Evolutionary conservation across 2,888 invertebrate genomes (phyloP), one percentile per base, ranked within the genome.

Genomic region (Perdita meconis): DNA sequence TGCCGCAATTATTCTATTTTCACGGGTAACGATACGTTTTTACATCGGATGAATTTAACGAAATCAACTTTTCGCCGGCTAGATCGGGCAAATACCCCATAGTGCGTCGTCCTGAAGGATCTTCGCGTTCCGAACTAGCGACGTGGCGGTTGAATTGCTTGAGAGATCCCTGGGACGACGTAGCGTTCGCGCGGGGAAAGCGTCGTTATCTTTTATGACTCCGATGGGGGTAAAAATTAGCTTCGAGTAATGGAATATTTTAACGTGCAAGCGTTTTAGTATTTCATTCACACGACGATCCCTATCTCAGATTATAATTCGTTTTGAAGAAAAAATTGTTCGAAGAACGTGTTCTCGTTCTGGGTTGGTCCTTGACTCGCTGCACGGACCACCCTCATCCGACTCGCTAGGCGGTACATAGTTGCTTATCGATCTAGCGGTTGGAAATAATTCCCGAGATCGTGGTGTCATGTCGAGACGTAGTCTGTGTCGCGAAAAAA

Each of bases 401-500:
- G 30, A 56, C 56, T 65, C 22, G 19, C n/a, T 55, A 57, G 34
- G 56, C 24, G 19, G 6, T 38, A 8, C 42, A 34, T 2, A 6
- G 44, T 22, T 30, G 51, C 16, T 3, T 44, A 64, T 72, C 36
- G 72, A 57, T 74, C 56, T 8, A 10, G 12, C 0, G 30, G 13
- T 3, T n/a, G 13, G 12, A 12, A 24, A 22, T 26, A 34, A 71
- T 67, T 12, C 1, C 1, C 36, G 42, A 30, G 51, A 53, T 67
- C 42, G 36, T 44, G 55, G 42, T 72, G 67, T 59, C 51, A 22
- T 12, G 22, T 38, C 19, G n/a, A 64, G 16, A n/a, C 30, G 53
- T 24, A 22, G 34, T 16, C 30, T 4, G 30, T 5, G 19, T 22
- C 40, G 30, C 22, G 56, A 56, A 60, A 61, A 60, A 34, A 24